Evolutionary conservation across 2,888 invertebrate species (phyloP), one percentile per base, ranked within the genome.

Genomic region (Trissoscelio sp.): DNA sequence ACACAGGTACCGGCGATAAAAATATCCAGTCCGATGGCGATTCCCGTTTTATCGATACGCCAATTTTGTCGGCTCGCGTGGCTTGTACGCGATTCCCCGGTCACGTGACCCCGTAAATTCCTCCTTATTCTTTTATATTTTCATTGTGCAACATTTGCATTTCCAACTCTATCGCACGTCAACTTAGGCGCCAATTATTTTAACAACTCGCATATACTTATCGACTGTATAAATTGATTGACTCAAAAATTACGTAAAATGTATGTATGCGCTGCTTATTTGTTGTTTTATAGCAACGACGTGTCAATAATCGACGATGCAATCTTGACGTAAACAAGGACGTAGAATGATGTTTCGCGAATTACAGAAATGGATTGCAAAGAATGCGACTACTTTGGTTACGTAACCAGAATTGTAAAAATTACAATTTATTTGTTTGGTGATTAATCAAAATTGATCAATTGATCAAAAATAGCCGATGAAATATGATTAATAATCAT

Each of bases 31-130:
- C 55, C 67, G 73, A 34, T 66, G 44, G 62, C 60, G 42, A 64
- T 70, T 57, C 69, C 62, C 31, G 44, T 74, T 79, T 72, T 51
- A 66, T 64, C 72, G 60, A 72, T 72, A 58, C 46, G 78, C 66
- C 62, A 39, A 46, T 78, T 64, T 72, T 72, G 58, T 66, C 51
- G 51, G 64, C 48, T 70, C 62, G 69, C 77, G 69, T 77, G 75
- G 14, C 53, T 53, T 51, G 44, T 51, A 28, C 20, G 51, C 37
- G 60, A 72, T 20, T 46, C 42, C n/a, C 14, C 34, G 22, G 31
- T 44, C 74, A 74, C 64, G 74, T 66, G 74, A 74, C n/a, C 24
- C 74, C n/a, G 66, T n/a, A 44, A 42, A 48, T 57, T 66, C 46
- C 37, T 66, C 24, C 37, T 14, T 44, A 31, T 57, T 57, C 37